Base-by-base conservation (phyloP, 2,888 invertebrate species). In the Synanthedon myopaeformis region DNA sequence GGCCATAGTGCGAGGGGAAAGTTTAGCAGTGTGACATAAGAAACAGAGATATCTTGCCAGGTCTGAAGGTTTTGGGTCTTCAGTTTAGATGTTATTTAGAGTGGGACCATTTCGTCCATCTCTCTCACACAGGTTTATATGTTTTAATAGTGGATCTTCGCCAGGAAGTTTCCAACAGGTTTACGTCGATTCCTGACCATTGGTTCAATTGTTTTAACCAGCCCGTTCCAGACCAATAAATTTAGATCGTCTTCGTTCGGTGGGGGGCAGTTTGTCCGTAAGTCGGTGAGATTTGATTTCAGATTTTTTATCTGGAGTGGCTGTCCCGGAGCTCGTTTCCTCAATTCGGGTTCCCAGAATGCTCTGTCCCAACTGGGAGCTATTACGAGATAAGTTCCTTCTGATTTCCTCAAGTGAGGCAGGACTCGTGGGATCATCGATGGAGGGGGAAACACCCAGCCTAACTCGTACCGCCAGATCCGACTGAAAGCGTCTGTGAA, bases 401-500 rank as follows among this genome's bases (percentile, higher is more conserved):
- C 13, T 35, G 52, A 53, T 12, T 49, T 56, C 23, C 56, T 50
- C 11, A 64, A 55, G 23, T 62, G 64, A 1, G 53, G 54, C 3
- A 62, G 49, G 1, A 61, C 59, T 35, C 56, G 52, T 3, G 61
- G 61, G 49, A 61, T 57, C 11, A 64, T 42, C 3, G 54, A 42
- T 12, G 61, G 61, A 14, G 63, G 62, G 0, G 61, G 62, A n/a
- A 64, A 63, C 1, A 61, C 11, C 62, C 63, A 64, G 0, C 57
- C 61, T 3, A 62, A 56, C 3, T 53, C 42, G 59, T 53, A 62
- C 6, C 57, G 35, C 62, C 64, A 62, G 12, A 51, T 13, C 41
- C 52, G 13, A 52, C 61, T 61, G 61, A 61, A 61, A 1, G 60
- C 60, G 19, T 61, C 53, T 11, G 49, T 52, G 35, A 56, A 59